Evolutionary conservation across 1,140 invertebrate species (phyloP).

Genomic region (Danaus plexippus): DNA sequence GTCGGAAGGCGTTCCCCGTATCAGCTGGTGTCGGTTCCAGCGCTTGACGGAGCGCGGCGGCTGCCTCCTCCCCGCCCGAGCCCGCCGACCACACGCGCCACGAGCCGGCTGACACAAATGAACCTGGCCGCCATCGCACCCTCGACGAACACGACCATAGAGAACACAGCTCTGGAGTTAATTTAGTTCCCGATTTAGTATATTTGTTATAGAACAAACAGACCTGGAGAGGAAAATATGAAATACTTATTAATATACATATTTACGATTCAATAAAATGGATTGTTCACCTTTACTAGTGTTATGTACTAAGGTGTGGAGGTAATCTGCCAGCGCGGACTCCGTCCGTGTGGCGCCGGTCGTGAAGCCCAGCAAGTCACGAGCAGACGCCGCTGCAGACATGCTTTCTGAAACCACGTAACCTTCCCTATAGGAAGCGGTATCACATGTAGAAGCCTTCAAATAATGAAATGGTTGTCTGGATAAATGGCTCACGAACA

Average conservation of each 20-base stretch:
- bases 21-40: constrained; percentile 17
- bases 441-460: too few species aligned
- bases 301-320: constrained; percentile 32
- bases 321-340: constrained; percentile 32
- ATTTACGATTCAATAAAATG: neutral
- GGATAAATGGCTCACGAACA: too few species aligned
- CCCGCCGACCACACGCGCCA: constrained; percentile 29
- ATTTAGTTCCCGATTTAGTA: too few species aligned
- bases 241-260: too few species aligned
- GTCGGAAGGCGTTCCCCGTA: constrained; percentile 21
- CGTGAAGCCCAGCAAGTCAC: constrained; percentile 9
- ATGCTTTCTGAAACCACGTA: constrained; percentile 36
- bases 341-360: constrained; percentile 15
- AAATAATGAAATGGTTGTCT: neutral
- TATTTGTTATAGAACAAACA: too few species aligned
- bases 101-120: constrained; percentile 15
- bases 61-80: constrained; percentile 26
- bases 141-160: constrained; percentile 22
- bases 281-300: constrained; percentile 34
- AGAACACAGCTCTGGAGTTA: constrained; percentile 28
- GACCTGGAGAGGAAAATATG: too few species aligned
- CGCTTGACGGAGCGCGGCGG: constrained; percentile 28
- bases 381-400: constrained; percentile 21
- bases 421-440: constrained; percentile 22
- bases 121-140: constrained; percentile 12